A percentile compares a stretch with the other conserved stretches of the same genome.
Evolutionary conservation across 92 coral and sea anemone genomes (phyloP).

Genomic region (Parazoanthus atlanticus): DNA sequence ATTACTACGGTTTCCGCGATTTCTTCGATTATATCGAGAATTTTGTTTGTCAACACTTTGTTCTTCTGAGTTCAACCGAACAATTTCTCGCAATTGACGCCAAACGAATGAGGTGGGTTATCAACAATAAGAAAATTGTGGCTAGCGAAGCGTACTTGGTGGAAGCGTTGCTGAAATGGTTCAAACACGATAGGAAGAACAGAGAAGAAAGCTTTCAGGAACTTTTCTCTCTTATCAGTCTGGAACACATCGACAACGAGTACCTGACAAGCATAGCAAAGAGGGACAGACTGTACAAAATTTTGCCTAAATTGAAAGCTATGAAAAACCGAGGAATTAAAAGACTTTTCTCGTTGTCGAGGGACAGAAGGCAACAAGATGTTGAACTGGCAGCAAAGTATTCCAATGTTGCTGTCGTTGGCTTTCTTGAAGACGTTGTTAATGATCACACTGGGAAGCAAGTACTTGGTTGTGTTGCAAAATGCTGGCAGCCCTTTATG

Average conservation of each 20-base stretch:
- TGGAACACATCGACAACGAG: not conserved
- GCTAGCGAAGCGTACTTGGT: conserved; percentile 13
- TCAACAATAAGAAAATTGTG: conserved; percentile 4
- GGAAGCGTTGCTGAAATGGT: conserved; percentile 19
- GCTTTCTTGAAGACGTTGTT: conserved; percentile 4
- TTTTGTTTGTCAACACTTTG: conserved; percentile 24
- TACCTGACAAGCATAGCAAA: not conserved
- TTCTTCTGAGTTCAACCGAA: conserved; percentile 21
- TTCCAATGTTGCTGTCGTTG: conserved; percentile 8
- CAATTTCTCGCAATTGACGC: conserved; percentile 14
- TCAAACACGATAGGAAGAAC: not conserved
- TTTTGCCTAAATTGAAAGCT: conserved; percentile 9
- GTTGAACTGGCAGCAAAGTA: not conserved
- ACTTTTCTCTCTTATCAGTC: not conserved
- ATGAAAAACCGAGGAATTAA: too few relatives aligned
- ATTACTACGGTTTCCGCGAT: conserved; percentile 6
- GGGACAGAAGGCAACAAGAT: not conserved
- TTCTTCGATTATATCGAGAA: not conserved
- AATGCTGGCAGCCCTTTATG: conserved; percentile 28
- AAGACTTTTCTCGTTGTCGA: not conserved
- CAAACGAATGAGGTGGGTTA: conserved; percentile 17
- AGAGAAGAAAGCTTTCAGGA: conserved; percentile 2
- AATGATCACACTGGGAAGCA: not conserved
- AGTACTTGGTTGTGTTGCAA: not conserved
- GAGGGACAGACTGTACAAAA: not conserved